phyloP scores from a whole-genome alignment of 2,888 invertebrate genomes.

The Muschampia plurimacula region DNA sequence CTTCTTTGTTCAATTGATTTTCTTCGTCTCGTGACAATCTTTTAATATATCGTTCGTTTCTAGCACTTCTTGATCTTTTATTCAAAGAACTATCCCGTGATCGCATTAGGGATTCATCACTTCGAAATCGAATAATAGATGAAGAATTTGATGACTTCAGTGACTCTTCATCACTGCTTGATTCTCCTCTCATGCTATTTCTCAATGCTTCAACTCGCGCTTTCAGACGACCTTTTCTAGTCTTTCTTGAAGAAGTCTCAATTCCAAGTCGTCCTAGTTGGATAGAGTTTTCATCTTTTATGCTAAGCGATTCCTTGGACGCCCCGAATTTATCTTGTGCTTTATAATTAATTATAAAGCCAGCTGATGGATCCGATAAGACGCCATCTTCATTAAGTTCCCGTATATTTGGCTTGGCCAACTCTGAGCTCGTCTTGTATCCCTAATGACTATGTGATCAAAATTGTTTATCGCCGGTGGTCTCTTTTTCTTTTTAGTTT shows the following conservation, averaged over 20 bases:
- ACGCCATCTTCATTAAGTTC: constrained; percentile 82
- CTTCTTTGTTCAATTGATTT: constrained; percentile 83
- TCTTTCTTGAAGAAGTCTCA: constrained; percentile 83
- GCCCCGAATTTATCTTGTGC: constrained; percentile 66
- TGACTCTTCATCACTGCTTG: constrained; percentile 91
- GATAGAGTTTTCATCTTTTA: constrained; percentile 69
- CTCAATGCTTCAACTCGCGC: constrained; percentile 89
- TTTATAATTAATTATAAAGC: constrained; percentile 74
- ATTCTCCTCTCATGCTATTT: constrained; percentile 86
- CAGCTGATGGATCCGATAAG: constrained; percentile 86
- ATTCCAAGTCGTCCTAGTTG: constrained; percentile 75
- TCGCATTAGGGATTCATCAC: constrained; percentile 88
- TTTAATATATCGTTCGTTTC: constrained; percentile 93
- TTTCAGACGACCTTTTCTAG: constrained; percentile 86
- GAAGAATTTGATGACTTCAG: constrained; percentile 88
- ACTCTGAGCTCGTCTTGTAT: constrained; percentile 81
- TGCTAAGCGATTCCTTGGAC: constrained; percentile 72
- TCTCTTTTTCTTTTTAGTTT: constrained; percentile 83
- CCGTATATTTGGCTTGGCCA: constrained; percentile 70
- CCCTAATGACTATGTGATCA: constrained; percentile 88
- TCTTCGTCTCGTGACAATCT: constrained; percentile 90
- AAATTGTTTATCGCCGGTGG: constrained; percentile 85
- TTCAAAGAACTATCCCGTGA: constrained; percentile 86
- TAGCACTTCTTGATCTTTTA: constrained; percentile 89
- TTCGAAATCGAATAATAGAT: constrained; percentile 88